These are phyloP conservation scores for Cervus canadensis DNA, from an alignment of 2,113 vertebrate species.

Conservation along the genomic window DNA sequence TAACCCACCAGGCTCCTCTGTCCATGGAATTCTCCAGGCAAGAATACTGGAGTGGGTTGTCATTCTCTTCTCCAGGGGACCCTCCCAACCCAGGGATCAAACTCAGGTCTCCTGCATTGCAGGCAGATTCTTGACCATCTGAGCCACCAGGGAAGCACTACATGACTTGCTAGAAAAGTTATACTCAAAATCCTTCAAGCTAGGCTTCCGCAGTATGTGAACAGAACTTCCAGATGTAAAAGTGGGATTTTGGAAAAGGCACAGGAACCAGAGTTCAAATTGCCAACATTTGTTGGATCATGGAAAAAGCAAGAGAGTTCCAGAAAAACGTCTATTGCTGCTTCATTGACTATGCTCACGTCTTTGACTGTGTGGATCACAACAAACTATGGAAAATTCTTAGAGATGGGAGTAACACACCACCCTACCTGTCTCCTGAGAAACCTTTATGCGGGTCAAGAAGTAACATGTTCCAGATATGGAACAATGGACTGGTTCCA, in stretches of 20 bases:
- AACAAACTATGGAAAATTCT: not conserved
- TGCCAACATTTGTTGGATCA: not conserved
- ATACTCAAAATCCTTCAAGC: not conserved
- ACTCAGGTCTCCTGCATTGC: not conserved
- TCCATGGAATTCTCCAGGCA: not conserved
- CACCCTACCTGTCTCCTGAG: not conserved
- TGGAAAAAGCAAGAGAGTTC: not conserved
- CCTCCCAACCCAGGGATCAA: not conserved
- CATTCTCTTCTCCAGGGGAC: not conserved
- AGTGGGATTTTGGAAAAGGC: not conserved
- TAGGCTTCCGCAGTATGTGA: not conserved
- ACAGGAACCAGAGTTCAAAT: not conserved
- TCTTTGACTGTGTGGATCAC: not conserved
- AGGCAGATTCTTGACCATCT: not conserved
- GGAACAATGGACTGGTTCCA: not conserved
- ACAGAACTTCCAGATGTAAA: not conserved
- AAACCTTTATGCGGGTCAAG: not conserved
- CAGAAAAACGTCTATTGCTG: not conserved
- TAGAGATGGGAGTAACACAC: not conserved
- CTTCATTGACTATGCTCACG: not conserved
- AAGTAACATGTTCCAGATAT: not conserved
- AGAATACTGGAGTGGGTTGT: not conserved
- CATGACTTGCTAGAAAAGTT: not conserved
- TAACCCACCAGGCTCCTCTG: not conserved
- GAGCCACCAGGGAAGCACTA: not conserved